Evolutionary conservation across 2,797 vertebrate genomes (phyloP).

Genomic region (Stomatorhinus walkeri): DNA sequence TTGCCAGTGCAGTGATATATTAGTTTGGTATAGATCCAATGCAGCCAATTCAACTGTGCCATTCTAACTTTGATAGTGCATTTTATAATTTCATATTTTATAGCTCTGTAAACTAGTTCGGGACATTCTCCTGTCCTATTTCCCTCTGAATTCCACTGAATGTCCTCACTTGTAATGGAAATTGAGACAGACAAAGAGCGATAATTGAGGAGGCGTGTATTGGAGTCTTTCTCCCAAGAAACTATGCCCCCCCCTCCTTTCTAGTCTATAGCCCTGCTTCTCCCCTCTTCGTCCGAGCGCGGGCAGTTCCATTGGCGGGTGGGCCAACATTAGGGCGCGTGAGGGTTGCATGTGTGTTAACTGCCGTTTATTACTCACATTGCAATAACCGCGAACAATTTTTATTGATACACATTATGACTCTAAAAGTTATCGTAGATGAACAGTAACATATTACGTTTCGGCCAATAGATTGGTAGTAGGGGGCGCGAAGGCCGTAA

Average conservation of each 20-base stretch:
- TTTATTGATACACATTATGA: not conserved
- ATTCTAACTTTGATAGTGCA: not conserved
- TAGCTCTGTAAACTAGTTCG: conserved; percentile 10
- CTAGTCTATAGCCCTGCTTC: not conserved
- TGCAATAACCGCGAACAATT: not conserved
- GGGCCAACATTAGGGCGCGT: conserved; percentile 25
- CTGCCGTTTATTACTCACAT: conserved; percentile 10
- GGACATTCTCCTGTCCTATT: conserved; percentile 11
- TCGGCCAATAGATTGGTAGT: not conserved
- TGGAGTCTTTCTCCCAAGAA: conserved; percentile 24
- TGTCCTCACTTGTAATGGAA: conserved; percentile 30
- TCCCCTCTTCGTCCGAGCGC: conserved; percentile 6
- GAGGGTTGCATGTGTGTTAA: not conserved
- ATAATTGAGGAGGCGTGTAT: conserved; percentile 42
- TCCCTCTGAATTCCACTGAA: conserved; percentile 30
- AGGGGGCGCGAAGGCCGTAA: not conserved
- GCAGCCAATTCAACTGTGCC: not conserved
- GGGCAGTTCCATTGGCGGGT: conserved; percentile 5
- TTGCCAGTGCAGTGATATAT: not conserved
- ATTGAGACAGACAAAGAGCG: conserved; percentile 31
- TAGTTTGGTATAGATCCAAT: not conserved
- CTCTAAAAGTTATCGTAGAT: not conserved
- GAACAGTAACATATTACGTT: not conserved
- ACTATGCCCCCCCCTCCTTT: conserved; percentile 33
- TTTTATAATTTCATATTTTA: conserved; percentile 16